Conservation (phyloP, 2,113 vertebrate genomes). For the Cheirogaleus medius region DNA sequence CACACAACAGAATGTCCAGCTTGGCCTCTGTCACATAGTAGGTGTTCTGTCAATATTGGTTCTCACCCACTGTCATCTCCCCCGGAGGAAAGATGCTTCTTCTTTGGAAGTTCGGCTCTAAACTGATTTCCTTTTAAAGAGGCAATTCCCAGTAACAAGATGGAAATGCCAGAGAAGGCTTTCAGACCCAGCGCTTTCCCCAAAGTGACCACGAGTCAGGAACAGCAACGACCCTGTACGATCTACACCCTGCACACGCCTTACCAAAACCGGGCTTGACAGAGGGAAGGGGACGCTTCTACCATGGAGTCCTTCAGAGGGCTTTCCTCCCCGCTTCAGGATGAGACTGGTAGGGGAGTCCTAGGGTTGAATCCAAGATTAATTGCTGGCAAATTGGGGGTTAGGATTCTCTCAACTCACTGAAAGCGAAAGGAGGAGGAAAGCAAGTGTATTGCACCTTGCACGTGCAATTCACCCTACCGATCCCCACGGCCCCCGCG, state of each 20-base stretch:
- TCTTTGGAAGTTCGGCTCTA: neutral
- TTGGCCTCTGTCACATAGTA: neutral
- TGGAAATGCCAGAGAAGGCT: neutral
- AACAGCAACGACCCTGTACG: neutral
- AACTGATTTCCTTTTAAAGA: neutral
- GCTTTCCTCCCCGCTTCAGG: neutral
- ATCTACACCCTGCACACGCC: accelerated
- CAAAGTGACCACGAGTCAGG: neutral
- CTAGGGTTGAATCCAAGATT: neutral
- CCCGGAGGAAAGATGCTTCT: neutral
- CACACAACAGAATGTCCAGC: accelerated
- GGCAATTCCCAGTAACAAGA: neutral
- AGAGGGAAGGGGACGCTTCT: no score
- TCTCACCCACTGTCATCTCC: neutral
- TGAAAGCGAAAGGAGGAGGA: neutral
- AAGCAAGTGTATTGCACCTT: neutral
- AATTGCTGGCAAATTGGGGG: neutral
- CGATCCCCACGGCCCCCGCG: neutral
- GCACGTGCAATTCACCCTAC: neutral
- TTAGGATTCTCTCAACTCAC: neutral
- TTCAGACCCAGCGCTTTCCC: neutral
- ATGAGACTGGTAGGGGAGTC: neutral
- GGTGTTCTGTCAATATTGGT: neutral
- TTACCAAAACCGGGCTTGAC: neutral
- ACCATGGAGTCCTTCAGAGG: accelerated